Evolutionary conservation across 1,140 invertebrate species (phyloP).

Genomic region (Brachystomella parvula): DNA sequence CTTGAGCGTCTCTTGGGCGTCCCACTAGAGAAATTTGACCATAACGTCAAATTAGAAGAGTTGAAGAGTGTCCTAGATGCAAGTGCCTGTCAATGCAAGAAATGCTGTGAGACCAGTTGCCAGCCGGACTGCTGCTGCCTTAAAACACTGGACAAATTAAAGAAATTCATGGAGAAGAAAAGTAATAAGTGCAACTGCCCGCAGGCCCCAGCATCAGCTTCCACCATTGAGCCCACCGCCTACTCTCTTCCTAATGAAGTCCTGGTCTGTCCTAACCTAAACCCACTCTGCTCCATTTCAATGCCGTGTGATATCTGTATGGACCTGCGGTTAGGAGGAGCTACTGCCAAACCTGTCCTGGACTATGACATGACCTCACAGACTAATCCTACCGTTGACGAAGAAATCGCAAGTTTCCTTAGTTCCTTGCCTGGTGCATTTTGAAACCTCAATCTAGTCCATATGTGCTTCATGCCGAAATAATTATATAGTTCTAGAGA

Average conservation of each 20-base stretch:
- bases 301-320: not conserved
- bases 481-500: not conserved
- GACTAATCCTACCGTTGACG: not conserved
- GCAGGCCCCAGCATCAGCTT: not conserved
- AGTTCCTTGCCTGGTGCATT: conserved; percentile 2
- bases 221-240: not conserved
- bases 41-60: not conserved
- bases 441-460: not conserved
- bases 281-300: not conserved
- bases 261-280: not conserved
- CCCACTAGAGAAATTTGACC: conserved; percentile 14
- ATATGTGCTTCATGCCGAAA: not conserved
- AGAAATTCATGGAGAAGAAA: conserved; percentile 13
- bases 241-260: not conserved
- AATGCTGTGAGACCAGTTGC: not conserved
- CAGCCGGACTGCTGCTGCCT: not conserved
- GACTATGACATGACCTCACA: not conserved
- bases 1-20: conserved; percentile 29
- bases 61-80: not conserved
- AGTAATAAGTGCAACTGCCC: not conserved
- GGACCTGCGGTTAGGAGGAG: not conserved
- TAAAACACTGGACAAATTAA: conserved; percentile 13
- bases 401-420: conserved; percentile 1
- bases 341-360: not conserved
- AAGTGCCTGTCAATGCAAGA: conserved; percentile 4